Evolutionary conservation across 1,140 invertebrate genomes (phyloP).

Genomic region (Drosophila ambigua): DNA sequence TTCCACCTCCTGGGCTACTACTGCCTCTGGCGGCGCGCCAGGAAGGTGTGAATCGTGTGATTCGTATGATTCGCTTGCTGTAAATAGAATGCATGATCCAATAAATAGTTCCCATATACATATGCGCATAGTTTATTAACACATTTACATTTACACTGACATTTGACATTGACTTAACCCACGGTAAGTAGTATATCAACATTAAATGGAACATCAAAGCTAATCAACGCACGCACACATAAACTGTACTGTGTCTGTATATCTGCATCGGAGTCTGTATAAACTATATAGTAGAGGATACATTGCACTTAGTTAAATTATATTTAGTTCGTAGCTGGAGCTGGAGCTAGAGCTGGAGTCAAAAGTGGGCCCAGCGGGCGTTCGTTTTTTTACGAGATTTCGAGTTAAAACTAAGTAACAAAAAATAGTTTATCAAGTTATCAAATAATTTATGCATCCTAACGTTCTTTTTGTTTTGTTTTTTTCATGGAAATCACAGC

Average conservation of each 20-base stretch:
- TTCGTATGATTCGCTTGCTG: constrained; percentile 7
- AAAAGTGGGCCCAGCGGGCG: constrained; percentile 46
- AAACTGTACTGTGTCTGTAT: no score
- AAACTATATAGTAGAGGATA: constrained; percentile 43
- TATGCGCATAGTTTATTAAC: constrained; percentile 25
- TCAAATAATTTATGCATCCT: constrained; percentile 60
- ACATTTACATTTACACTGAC: constrained; percentile 30
- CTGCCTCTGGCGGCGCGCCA: constrained; percentile 87
- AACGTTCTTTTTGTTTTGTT: constrained; percentile 36
- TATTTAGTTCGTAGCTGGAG: constrained; percentile 33
- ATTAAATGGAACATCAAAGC: constrained; percentile 65
- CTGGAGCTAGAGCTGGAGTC: constrained; percentile 11
- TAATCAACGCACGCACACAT: constrained; percentile 56
- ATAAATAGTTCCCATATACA: constrained; percentile 40
- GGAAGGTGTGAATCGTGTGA: constrained; percentile 85
- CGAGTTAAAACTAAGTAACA: constrained; percentile 71
- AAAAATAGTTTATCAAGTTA: constrained; percentile 25
- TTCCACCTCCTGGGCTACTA: constrained; percentile 90
- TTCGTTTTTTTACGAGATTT: constrained; percentile 36
- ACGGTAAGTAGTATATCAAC: constrained; percentile 19
- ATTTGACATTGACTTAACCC: constrained; percentile 23
- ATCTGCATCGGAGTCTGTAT: constrained; percentile 7
- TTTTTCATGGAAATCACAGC: constrained; percentile 78
- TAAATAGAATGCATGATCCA: constrained; percentile 38
- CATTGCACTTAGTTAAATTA: constrained; percentile 38